These are phyloP conservation scores for Enteromius afrohamiltoni DNA, from an alignment of 2,797 vertebrate species.

Conservation along the genomic window DNA sequence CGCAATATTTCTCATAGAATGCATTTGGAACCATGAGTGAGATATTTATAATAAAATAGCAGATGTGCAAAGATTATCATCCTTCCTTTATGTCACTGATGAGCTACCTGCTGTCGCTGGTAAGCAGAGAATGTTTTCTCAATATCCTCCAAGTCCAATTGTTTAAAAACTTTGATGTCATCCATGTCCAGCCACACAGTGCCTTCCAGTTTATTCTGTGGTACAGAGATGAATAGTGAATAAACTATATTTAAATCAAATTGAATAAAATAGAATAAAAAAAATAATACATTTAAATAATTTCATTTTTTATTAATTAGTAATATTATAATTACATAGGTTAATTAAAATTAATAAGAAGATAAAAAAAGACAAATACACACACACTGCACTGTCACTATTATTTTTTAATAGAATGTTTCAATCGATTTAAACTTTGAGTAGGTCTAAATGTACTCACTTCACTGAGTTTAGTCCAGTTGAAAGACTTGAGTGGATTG, in stretches of 20 bases:
- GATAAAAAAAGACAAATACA: not conserved
- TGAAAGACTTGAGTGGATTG: conserved; percentile 87
- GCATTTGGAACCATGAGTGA: not conserved
- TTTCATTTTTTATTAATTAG: not conserved
- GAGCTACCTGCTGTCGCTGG: conserved; percentile 84
- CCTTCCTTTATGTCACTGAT: not conserved
- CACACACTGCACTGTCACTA: not conserved
- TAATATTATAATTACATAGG: not conserved
- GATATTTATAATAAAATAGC: not conserved
- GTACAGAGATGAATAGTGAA: not conserved
- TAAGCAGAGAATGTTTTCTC: conserved; percentile 89
- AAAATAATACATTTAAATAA: not conserved
- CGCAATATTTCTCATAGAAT: not conserved
- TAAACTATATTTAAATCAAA: not conserved
- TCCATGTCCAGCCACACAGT: conserved; percentile 87
- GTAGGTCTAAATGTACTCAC: conserved; percentile 66
- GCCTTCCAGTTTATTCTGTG: conserved; percentile 82
- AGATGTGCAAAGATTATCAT: not conserved
- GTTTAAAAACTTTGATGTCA: conserved; percentile 80
- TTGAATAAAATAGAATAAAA: not conserved
- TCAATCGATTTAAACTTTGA: not conserved
- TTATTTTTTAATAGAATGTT: not conserved
- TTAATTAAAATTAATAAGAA: not conserved
- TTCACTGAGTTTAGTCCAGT: conserved; percentile 87
- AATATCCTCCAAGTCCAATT: conserved; percentile 84